Conservation (phyloP, 2,888 invertebrate genomes). For the Muscina levida region DNA sequence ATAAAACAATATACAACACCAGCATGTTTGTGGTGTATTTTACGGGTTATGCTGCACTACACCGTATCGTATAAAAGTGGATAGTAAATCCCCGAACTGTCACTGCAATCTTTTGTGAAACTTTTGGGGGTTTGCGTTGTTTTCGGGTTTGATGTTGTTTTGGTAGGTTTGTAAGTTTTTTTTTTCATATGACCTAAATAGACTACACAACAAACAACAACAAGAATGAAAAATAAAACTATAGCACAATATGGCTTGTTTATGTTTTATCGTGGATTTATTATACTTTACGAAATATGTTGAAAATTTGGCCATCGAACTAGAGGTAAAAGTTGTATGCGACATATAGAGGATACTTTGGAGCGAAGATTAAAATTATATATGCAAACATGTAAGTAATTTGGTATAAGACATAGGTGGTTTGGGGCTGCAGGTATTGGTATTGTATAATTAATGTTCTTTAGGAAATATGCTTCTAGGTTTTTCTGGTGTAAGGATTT, state of each 20-base stretch:
- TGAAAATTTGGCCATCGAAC: too few relatives aligned
- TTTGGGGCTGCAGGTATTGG: too few relatives aligned
- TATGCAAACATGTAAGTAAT: too few relatives aligned
- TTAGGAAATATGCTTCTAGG: too few relatives aligned
- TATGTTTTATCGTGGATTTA: constrained; percentile 29
- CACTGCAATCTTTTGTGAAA: constrained; percentile 32
- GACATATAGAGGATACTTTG: too few relatives aligned
- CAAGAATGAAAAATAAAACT: neutral
- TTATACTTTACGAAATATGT: neutral
- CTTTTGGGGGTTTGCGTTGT: neutral
- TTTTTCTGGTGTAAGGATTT: too few relatives aligned
- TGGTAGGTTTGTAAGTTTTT: neutral
- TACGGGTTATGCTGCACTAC: too few relatives aligned
- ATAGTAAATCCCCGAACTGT: constrained; percentile 27
- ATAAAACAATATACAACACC: constrained; percentile 1
- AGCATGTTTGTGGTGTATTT: neutral
- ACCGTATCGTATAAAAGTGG: too few relatives aligned
- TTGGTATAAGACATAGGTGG: too few relatives aligned
- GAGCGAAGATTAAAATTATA: too few relatives aligned
- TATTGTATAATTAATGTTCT: too few relatives aligned
- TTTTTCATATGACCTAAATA: constrained; percentile 21
- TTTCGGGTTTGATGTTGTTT: neutral
- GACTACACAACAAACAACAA: constrained; percentile 14
- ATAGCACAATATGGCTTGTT: constrained; percentile 14
- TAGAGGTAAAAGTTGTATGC: too few relatives aligned